Evolutionary conservation across 2,888 invertebrate genomes (phyloP), one percentile per base, ranked within the genome.

Genomic region (Tetragonisca angustula): DNA sequence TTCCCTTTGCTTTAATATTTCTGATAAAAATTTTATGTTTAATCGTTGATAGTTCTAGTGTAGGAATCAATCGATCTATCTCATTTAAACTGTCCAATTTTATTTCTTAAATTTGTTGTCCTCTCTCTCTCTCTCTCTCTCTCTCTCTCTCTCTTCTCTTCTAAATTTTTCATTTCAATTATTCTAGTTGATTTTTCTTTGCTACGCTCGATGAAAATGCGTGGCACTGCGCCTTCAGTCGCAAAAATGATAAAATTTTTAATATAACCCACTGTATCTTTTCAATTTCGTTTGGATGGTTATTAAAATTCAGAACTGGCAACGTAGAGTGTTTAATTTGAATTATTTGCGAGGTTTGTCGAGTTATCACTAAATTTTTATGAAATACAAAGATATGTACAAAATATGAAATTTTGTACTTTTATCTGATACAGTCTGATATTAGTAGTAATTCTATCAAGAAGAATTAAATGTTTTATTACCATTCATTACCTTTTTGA

Each of bases 401-500:
- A 21, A 21, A 27, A 19, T 62, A 43, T 9, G 43, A 43, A 43
- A 43, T 43, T 43, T 43, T 43, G 43, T 43, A 0, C 1, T 43
- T 43, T 43, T 43, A 0, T 9, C 9, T 11, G 43, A 32, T 32
- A 32, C 32, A 19, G 17, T 54, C 9, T 3, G 17, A 61, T 17
- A 17, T 24, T 17, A 9, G 9, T 17, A 24, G 24, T 27, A 24
- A 27, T 61, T 61, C 9, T 61, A 27, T 5, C 24, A 1, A 17
- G 3, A 5, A 17, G 17, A 32, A 21, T 21, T 4, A 19, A 62
- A 19, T 5, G 32, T 5, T 5, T 11, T 21, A 27, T 19, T 61
- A 19, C 9, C 19, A 61, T 52, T 67, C 15, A 56, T 73, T 94
- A 97, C 97, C 96, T 90, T 96, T 94, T 84, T 96, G 95, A 2